A percentile compares a stretch with the other conserved stretches of the same genome.
Evolutionary conservation across 2,113 vertebrate species (phyloP).

Genomic region (Prunella himalayana): DNA sequence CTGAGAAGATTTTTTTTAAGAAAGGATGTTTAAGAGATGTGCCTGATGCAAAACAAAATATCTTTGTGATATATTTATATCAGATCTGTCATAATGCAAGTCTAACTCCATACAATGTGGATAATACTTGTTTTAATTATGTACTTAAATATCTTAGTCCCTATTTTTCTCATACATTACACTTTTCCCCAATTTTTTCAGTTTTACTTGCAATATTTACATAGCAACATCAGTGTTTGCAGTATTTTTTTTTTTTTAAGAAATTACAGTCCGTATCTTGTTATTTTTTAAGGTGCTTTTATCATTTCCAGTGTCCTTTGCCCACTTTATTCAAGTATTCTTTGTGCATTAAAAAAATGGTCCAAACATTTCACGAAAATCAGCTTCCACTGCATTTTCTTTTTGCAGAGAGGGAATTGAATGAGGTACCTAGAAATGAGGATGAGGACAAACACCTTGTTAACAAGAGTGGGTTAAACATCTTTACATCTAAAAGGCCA

Average conservation of each 20-base stretch:
- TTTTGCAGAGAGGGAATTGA: not conserved
- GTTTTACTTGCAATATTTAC: not conserved
- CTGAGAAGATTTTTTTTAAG: not conserved
- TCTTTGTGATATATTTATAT: not conserved
- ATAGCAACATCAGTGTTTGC: not conserved
- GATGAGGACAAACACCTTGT: not conserved
- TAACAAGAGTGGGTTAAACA: not conserved
- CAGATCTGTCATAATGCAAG: not conserved
- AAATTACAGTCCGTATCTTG: not conserved
- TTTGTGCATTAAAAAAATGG: not conserved
- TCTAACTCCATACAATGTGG: not conserved
- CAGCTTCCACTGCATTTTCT: not conserved
- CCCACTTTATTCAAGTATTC: not conserved
- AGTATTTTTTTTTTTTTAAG: not conserved
- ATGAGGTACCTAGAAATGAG: not conserved
- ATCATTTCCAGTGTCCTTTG: not conserved
- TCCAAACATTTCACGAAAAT: not conserved
- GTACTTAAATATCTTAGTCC: not conserved
- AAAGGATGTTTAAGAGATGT: not conserved
- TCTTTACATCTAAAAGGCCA: not conserved
- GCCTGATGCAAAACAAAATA: not conserved
- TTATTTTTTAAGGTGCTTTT: not conserved
- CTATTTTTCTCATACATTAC: not conserved
- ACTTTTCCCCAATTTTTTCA: not conserved
- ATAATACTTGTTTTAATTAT: not conserved